Evolutionary conservation across 2,797 vertebrate genomes (phyloP).

Genomic region (Leucoraja ocellata): DNA sequence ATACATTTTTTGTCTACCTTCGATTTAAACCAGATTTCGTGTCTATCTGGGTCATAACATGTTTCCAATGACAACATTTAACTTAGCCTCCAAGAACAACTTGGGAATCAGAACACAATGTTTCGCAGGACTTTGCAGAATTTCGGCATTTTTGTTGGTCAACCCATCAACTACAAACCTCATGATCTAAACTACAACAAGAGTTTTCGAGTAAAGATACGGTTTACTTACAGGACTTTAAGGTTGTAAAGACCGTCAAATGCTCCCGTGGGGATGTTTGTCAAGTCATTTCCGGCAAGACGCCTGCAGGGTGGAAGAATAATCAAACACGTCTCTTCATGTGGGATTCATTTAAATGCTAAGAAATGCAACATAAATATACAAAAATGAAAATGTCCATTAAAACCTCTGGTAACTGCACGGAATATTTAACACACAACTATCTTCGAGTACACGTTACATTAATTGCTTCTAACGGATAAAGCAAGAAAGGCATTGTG

Average conservation of each 20-base stretch:
- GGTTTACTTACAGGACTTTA: conserved; percentile 73
- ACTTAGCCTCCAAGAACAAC: neutral
- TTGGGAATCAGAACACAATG: neutral
- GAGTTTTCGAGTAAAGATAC: conserved; percentile 47
- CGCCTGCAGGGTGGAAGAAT: conserved; percentile 60
- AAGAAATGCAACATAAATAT: conserved; percentile 42
- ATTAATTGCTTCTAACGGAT: neutral
- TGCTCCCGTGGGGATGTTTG: conserved; percentile 66
- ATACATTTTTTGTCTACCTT: too few species aligned
- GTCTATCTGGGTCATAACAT: neutral
- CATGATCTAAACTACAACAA: conserved; percentile 46
- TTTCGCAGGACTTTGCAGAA: neutral
- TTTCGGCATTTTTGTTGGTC: neutral
- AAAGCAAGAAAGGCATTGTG: neutral
- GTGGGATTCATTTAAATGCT: conserved; percentile 56
- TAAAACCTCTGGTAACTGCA: neutral
- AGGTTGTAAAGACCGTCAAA: conserved; percentile 69
- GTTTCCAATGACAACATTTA: neutral
- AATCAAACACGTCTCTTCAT: conserved; percentile 53
- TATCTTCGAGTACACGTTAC: neutral
- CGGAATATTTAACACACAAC: neutral
- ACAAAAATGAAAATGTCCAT: conserved; percentile 8
- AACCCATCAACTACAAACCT: neutral
- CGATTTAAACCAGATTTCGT: too few species aligned
- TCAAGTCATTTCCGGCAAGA: conserved; percentile 74